Conservation (phyloP, 2,113 vertebrate species). For the Pollimyrus isidori region DNA sequence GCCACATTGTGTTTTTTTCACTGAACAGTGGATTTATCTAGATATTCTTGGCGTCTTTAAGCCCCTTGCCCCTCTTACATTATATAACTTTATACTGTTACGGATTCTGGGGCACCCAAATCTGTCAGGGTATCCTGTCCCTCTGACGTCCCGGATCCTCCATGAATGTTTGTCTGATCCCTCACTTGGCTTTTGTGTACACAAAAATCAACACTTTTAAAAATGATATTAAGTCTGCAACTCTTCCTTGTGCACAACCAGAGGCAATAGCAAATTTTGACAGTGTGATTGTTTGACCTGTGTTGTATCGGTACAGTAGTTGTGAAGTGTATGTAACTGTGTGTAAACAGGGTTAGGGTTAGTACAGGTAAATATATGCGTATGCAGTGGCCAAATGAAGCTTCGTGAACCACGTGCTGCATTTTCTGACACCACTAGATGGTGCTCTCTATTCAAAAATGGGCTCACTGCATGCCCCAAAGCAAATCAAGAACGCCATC, state of each 20-base stretch:
- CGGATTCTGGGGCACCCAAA: not conserved
- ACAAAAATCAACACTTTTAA: not conserved
- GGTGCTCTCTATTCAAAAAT: not conserved
- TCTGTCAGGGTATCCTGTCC: not conserved
- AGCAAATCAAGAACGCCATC: not conserved
- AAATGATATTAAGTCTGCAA: not conserved
- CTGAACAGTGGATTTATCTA: not conserved
- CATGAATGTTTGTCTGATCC: not conserved
- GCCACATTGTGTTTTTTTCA: not conserved
- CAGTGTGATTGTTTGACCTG: not conserved
- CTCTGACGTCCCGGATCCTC: not conserved
- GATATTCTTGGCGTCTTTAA: not conserved
- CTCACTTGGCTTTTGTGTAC: not conserved
- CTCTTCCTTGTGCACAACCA: not conserved
- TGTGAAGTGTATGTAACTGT: not conserved
- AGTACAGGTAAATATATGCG: not conserved
- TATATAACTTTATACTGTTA: not conserved
- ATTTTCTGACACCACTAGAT: not conserved
- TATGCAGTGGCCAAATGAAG: not conserved
- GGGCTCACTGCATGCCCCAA: too few relatives aligned
- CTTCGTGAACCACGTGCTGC: not conserved
- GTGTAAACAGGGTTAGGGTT: not conserved
- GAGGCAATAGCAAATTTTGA: not conserved
- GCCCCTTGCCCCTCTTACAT: too few relatives aligned
- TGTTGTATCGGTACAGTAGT: not conserved